Base-by-base conservation (phyloP, 2,113 vertebrate species). In the Entosphenus tridentatus region DNA sequence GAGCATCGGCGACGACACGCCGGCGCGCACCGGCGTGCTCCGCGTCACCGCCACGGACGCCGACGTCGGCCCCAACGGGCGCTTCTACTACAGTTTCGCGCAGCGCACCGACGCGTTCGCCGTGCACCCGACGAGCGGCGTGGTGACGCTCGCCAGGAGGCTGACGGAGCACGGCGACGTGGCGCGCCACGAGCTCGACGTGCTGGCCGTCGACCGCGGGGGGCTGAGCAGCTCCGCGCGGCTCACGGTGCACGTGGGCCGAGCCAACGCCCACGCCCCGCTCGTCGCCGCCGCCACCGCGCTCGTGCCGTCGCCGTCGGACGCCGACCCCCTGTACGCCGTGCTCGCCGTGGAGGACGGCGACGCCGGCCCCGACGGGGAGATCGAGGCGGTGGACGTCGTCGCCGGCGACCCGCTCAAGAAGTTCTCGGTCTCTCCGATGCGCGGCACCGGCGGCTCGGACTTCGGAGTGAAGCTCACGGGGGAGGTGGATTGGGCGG, bases 31-130 rank as follows among this genome's bases (percentile, higher is more conserved):
- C 65, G 97, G 92, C 16, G 82, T 98, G 0, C 86, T 87, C 1
- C 87, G 81, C 74, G 89, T 98, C 73, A 92, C 82, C 2, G 93
- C 93, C 8, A 98, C 93, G 0, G 93, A 98, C 69, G 93, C 93
- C 2, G 93, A 98, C 70, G 90, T 95, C 62, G 93, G 93, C 77
- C 96, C 93, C 18, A 98, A 96, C 13, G 93, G 93, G 72, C 88
- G 96, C 55, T 98, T 96, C 78, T 98, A 98, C 79, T 98, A 95
- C 67, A 95, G 92, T 72, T 97, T 96, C 75, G 85, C 85, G 75
- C 88, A 93, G 69, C 85, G 87, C 81, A 98, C 89, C 0, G 90
- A 95, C 77, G 78, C 85, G 79, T 98, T 98, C 77, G 87, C 92
- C 1, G 88, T 98, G 74, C 93, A 98, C 72, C 92, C 93, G 9